Conservation (phyloP, 2,113 vertebrate species). For the Stegastes partitus region DNA sequence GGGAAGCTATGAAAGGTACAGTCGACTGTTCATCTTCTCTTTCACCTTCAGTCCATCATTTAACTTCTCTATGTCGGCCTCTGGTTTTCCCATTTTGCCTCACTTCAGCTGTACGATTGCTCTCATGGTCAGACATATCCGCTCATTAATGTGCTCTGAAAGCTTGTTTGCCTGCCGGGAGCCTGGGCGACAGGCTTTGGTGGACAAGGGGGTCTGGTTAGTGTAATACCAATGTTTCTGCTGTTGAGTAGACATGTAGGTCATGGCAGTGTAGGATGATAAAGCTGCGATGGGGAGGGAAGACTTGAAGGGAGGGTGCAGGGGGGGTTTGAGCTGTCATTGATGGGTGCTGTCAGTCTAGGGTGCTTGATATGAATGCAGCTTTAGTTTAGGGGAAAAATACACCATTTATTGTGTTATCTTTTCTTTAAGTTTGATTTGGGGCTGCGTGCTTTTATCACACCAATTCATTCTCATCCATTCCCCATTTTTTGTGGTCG, state of each 20-base stretch:
- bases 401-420: not conserved
- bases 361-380: not conserved
- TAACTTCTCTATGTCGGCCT: not conserved
- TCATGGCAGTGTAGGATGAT: slow-evolving; percentile 21
- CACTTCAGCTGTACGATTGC: not conserved
- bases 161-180: slow-evolving; percentile 18
- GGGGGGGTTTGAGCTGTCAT: slow-evolving; percentile 19
- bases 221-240: slow-evolving; percentile 20
- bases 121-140: slow-evolving; percentile 6
- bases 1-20: slow-evolving; percentile 63
- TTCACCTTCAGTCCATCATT: slow-evolving; percentile 13
- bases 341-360: slow-evolving; percentile 37
- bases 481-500: not conserved
- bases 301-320: not conserved
- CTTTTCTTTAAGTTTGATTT: not conserved
- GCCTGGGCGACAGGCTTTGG: slow-evolving; percentile 2
- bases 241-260: slow-evolving; percentile 29
- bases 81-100: not conserved
- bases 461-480: not conserved
- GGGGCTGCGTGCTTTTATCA: not conserved
- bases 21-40: not conserved
- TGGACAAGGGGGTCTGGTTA: slow-evolving; percentile 32
- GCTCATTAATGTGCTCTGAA: slow-evolving; percentile 50
- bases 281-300: slow-evolving; percentile 1
- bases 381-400: not conserved